Base-by-base conservation (phyloP, 2,113 vertebrate genomes). In the Pyrgilauda ruficollis region DNA sequence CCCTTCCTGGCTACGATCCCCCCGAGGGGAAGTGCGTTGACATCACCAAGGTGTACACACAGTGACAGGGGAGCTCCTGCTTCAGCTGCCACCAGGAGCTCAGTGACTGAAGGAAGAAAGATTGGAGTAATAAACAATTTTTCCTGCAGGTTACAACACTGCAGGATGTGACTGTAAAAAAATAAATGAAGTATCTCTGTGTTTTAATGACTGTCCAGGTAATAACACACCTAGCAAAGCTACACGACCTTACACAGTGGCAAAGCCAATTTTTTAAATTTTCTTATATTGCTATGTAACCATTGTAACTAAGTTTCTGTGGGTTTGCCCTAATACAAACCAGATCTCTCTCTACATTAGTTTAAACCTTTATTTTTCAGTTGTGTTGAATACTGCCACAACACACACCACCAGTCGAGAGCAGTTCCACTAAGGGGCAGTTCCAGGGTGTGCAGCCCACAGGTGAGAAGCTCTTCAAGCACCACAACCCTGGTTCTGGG, bases 21-120 rank as follows among this genome's bases (percentile, higher is more conserved):
- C 99, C 99, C 2, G 99, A 99, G 35, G 99, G 99, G 37, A 99
- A 98, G 95, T 99, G 98, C 44, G 88, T 97, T 2, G 97, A 99
- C 72, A 93, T 98, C 93, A 99, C 99, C 59, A 99, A 98, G 89
- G 98, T 99, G 18, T 99, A 99, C 53, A 98, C 98, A 0, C 99
- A 99, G 94, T 97, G 90, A 97, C 1, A 9, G 47, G n/a, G 46
- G n/a, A 37, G 35, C 11, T 20, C 27, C 21, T 5, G 46, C 13
- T 43, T 19, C 77, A 27, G 27, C 49, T 30, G 63, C 26, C 33
- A 4, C 3, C 4, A 69, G 27, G 27, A 33, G 23, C 53, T 61
- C 4, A 5, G 37, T 19, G 0, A 17, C 41, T 26, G 39, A 13
- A 73, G 52, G 59, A 73, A 39, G 23, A 8, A 46, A 18, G 55